Conservation (phyloP, 2,113 vertebrate genomes). For the Tor tambroides region DNA sequence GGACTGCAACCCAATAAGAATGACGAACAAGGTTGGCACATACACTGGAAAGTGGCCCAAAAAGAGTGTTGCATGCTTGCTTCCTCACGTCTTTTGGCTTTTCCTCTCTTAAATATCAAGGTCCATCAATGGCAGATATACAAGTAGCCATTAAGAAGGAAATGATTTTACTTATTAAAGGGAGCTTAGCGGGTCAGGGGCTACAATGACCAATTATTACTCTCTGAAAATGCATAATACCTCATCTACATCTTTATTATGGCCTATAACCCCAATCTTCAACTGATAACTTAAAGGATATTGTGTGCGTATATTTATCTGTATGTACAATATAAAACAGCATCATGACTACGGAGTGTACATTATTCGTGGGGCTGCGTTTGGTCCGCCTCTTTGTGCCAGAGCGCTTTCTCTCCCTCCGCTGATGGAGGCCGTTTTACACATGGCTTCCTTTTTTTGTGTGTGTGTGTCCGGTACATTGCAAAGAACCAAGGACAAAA, state of each 20-base stretch:
- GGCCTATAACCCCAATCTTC: constrained; percentile 41
- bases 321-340: constrained; percentile 83
- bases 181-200: constrained; percentile 38
- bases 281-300: constrained; percentile 73
- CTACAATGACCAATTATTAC: constrained; percentile 39
- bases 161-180: constrained; percentile 37
- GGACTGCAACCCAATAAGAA: background rate
- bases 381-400: constrained; percentile 63
- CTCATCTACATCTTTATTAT: constrained; percentile 49
- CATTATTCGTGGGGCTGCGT: constrained; percentile 65
- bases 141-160: constrained; percentile 39
- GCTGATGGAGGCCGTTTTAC: constrained; percentile 45
- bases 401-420: constrained; percentile 47
- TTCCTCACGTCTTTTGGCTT: constrained; percentile 32
- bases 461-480: constrained; percentile 62
- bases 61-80: background rate
- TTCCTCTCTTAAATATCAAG: constrained; percentile 15
- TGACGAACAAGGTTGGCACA: constrained; percentile 26
- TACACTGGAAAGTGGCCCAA: constrained; percentile 44
- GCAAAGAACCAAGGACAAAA: constrained; percentile 70
- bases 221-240: constrained; percentile 64
- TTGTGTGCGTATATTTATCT: constrained; percentile 75
- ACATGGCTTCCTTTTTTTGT: constrained; percentile 58
- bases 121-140: constrained; percentile 41
- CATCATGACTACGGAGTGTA: constrained; percentile 75